These are phyloP conservation scores for Aplysia californica DNA, from an alignment of 1,140 invertebrate species.

Conservation along the genomic window DNA sequence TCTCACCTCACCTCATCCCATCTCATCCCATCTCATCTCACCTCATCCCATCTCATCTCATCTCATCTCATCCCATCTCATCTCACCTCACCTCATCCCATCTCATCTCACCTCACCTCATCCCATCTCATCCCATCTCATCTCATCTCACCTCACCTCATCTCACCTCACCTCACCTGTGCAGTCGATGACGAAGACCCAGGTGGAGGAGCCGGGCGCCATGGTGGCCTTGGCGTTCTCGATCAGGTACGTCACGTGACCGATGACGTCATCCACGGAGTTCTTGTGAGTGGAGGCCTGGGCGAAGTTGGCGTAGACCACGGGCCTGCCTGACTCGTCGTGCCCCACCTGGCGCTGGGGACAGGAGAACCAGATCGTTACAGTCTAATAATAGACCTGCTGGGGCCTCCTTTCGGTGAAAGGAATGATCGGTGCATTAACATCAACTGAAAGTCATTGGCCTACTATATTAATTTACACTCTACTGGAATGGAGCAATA, in stretches of 20 bases:
- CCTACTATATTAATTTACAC: no score
- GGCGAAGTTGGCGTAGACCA: constrained; percentile 59
- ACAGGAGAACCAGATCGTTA: no score
- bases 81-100: background rate
- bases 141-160: background rate
- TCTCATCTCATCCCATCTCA: background rate
- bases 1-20: background rate
- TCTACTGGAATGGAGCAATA: no score
- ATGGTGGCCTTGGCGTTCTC: constrained; percentile 62
- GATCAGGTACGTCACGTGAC: constrained; percentile 60
- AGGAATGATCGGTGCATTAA: no score
- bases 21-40: background rate
- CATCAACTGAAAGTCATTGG: no score
- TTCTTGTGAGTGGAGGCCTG: constrained; percentile 52
- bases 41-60: background rate
- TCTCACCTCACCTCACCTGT: constrained; percentile 40
- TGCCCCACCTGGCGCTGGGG: constrained; percentile 65
- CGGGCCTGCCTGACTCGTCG: constrained; percentile 58
- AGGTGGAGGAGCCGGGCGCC: constrained; percentile 52
- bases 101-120: background rate
- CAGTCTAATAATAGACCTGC: no score
- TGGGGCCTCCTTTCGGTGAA: no score
- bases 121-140: background rate
- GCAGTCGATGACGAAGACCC: constrained; percentile 64
- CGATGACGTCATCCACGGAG: constrained; percentile 50